A percentile compares a stretch with the other conserved stretches of the same genome.
Conservation (phyloP, 35 echinoderm and acorn worm species). For the Diadema setosum region DNA sequence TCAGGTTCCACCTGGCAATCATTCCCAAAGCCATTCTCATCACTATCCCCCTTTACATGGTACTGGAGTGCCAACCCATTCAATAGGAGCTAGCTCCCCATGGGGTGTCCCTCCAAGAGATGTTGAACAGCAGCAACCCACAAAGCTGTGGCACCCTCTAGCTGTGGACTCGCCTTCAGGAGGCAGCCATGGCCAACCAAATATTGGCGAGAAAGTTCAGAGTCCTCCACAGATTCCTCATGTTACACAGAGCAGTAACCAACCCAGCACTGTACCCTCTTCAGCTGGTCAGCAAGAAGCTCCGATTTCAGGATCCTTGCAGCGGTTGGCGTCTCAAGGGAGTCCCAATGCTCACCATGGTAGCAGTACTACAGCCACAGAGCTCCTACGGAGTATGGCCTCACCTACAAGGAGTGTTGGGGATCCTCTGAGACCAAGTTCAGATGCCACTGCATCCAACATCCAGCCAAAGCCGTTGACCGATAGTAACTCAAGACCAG, state of each 20-base stretch:
- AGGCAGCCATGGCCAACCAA: not conserved
- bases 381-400: constrained; percentile 5
- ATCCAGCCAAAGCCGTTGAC: not conserved
- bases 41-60: not conserved
- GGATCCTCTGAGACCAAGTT: not conserved
- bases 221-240: not conserved
- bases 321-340: not conserved
- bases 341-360: not conserved
- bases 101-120: not conserved
- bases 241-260: not conserved
- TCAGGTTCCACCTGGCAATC: not conserved
- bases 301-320: not conserved
- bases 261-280: not conserved
- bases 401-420: not conserved
- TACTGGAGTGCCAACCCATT: not conserved
- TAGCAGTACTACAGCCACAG: constrained; percentile 24
- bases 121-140: not conserved
- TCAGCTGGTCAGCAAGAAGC: not conserved
- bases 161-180: constrained; percentile 3
- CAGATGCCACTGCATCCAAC: not conserved
- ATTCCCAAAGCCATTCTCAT: not conserved
- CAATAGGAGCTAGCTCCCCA: not conserved
- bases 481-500: not conserved
- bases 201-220: not conserved
- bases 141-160: constrained; percentile 5